Conservation (phyloP, 2,797 vertebrate species). For the Gallinago solitaria region DNA sequence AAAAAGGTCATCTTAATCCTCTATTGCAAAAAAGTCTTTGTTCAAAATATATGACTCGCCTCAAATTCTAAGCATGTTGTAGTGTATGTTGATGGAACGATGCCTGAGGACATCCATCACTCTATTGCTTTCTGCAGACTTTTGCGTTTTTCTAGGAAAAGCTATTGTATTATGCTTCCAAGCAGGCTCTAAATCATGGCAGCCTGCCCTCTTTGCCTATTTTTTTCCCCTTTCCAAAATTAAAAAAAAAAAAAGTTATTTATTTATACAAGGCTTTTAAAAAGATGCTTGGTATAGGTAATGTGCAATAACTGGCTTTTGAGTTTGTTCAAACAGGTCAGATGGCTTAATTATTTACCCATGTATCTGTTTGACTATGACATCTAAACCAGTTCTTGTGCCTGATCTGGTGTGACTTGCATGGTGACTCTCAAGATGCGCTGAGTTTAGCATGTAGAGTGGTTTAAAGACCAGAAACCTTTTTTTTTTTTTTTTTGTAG, state of each 20-base stretch:
- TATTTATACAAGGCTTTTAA: neutral
- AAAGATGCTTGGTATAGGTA: neutral
- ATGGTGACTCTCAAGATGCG: neutral
- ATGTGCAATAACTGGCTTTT: neutral
- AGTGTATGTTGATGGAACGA: neutral
- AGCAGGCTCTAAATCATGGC: neutral
- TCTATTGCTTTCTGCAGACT: neutral
- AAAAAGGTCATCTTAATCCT: neutral
- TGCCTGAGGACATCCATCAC: neutral
- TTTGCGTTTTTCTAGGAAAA: neutral
- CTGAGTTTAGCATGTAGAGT: neutral
- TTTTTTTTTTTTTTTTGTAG: neutral
- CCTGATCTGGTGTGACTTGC: neutral
- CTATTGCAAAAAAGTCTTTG: neutral
- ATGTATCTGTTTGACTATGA: slow-evolving; percentile 37
- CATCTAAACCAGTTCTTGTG: slow-evolving; percentile 18
- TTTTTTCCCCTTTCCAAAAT: neutral
- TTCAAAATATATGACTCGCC: neutral
- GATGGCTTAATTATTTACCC: slow-evolving; percentile 67
- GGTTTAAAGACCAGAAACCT: neutral
- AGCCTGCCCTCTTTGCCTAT: neutral
- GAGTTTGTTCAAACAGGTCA: slow-evolving; percentile 42
- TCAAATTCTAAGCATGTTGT: neutral
- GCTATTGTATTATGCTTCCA: neutral
- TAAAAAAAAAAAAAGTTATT: neutral